Conservation (phyloP, 2,113 vertebrate species). For the Podarcis raffonei region DNA sequence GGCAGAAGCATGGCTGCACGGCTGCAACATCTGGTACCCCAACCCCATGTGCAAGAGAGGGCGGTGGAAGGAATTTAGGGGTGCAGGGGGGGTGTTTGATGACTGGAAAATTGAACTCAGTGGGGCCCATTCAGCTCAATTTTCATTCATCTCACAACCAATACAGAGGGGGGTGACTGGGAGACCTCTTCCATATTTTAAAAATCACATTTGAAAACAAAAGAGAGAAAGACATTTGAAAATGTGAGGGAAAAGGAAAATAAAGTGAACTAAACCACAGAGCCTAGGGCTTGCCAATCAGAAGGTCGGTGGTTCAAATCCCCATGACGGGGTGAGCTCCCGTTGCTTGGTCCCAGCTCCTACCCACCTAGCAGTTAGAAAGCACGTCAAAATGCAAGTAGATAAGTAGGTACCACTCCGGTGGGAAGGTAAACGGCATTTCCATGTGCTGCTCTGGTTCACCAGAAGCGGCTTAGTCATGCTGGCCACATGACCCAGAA, state of each 20-base stretch:
- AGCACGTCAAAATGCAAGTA: no score
- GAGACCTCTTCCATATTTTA: neutral
- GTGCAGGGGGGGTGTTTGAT: neutral
- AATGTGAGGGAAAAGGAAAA: neutral
- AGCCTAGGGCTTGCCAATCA: no score
- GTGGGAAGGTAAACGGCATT: no score
- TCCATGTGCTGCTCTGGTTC: no score
- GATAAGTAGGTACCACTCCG: no score
- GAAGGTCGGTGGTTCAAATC: no score
- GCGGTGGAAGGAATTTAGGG: neutral
- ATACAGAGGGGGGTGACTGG: neutral
- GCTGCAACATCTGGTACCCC: neutral
- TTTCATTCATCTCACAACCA: neutral
- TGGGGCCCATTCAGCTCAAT: neutral
- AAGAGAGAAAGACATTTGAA: neutral
- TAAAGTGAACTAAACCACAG: neutral
- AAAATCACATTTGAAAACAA: neutral
- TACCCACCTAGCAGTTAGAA: no score
- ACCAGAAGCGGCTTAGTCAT: no score
- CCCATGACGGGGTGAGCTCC: no score
- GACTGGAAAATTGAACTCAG: neutral
- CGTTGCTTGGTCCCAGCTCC: no score
- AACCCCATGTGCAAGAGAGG: fast-evolving
- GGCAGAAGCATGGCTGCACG: slow-evolving; percentile 8
- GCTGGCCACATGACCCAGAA: no score